A percentile compares a stretch with the other conserved stretches of the same genome.
phyloP scores from a whole-genome alignment of 1,140 invertebrate species.

The Drosophila rhopaloa region DNA sequence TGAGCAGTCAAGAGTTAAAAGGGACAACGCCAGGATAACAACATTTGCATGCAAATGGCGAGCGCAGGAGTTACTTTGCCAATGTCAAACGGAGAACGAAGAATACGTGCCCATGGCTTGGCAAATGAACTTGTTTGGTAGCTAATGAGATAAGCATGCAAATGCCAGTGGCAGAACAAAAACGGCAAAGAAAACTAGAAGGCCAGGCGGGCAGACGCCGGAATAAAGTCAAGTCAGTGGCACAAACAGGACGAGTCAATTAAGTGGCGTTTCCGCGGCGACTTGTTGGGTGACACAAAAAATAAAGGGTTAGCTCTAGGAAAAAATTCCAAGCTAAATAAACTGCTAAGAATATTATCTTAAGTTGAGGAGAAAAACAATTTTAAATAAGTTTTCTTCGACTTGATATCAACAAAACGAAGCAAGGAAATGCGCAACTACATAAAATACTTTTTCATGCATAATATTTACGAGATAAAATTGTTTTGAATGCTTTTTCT shows the following conservation, averaged over 20 bases:
- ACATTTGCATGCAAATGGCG: conserved; percentile 73
- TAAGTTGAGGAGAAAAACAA: not conserved
- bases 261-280: conserved; percentile 55
- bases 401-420: not conserved
- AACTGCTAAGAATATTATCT: conserved; percentile 30
- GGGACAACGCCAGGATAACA: conserved; percentile 49
- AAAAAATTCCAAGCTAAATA: conserved; percentile 20
- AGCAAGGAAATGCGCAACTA: not conserved
- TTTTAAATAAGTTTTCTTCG: not conserved
- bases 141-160: conserved; percentile 78
- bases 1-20: conserved; percentile 63
- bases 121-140: conserved; percentile 78
- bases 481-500: not conserved
- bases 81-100: conserved; percentile 49
- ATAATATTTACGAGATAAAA: conserved; percentile 1
- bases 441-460: not conserved
- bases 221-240: conserved; percentile 29
- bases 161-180: conserved; percentile 41
- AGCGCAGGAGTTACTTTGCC: conserved; percentile 33
- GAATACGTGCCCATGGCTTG: conserved; percentile 52
- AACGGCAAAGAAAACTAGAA: conserved; percentile 27
- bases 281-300: conserved; percentile 9
- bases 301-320: conserved; percentile 17
- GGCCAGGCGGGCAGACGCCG: conserved; percentile 7
- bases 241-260: conserved; percentile 54